Base-by-base conservation (phyloP, 2,797 vertebrate species). In the Alectoris magna region DNA sequence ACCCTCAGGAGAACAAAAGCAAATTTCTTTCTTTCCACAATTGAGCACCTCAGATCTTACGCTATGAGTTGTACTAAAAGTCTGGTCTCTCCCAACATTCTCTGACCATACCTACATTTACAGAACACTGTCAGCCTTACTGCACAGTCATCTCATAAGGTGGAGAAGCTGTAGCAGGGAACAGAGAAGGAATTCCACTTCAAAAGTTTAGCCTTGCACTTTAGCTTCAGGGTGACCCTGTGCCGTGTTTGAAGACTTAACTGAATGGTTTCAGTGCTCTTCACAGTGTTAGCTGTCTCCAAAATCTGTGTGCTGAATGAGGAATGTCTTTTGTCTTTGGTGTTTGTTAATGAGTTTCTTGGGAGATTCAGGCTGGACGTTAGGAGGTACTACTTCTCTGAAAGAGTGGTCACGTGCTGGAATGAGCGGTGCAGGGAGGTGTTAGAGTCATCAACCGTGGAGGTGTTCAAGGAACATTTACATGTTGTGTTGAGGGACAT, bases 81-180 rank as follows among this genome's bases (percentile, higher is more conserved):
- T 5, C 11, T 67, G 11, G 4, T 73, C n/a, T 29, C 73, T 48
- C 15, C 8, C 13, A 6, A 29, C 4, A 8, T 76, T 49, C 16
- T 62, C 29, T 1, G 0, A 2, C 21, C 36, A 16, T 7, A 48
- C 4, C 6, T 31, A 4, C 18, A 11, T 44, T 26, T 14, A 49
- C 16, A 41, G 24, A 84, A 8, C 38, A 19, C 3, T 14, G 9
- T 53, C 41, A 60, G 27, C 16, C 16, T 59, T 43, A n/a, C 7
- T 63, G 4, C 1, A 2, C 26, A n/a, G 6, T 23, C 18, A 5
- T 5, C 11, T 46, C 44, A 9, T 63, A 44, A 67, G 31, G 53
- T 0, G 2, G 26, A 44, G 6, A 19, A 38, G 60, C 5, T 7
- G 4, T 23, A 38, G 13, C 22, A 84, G 22, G 11, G 13, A 84